Evolutionary conservation across 2,113 vertebrate species (phyloP), one percentile per base, ranked within the genome.

Genomic region (Catharus fuscescens): DNA sequence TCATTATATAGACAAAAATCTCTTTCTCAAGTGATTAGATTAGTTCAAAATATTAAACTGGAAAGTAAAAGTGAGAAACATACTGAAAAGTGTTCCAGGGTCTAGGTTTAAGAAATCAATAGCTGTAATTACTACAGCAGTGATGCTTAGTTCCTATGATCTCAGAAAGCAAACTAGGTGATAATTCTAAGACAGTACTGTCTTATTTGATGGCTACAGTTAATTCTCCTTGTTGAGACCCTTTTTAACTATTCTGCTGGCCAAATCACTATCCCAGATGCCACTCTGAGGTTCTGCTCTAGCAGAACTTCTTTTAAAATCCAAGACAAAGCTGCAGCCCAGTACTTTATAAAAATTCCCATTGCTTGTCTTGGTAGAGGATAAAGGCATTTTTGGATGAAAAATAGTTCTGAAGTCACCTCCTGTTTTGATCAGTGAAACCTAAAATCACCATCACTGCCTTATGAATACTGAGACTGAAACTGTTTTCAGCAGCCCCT

Each of bases 1-100:
- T 61, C 10, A 19, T 48, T 38, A 32, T 42, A 36, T 2, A 45
- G 6, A 53, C 0, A 0, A 60, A 52, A 10, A 25, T 65, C 34
- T 62, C 36, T 38, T 80, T 54, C 71, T 70, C 50, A 32, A 69
- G 28, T 25, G 76, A 57, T 25, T 50, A 69, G 80, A 89, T 8
- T 15, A 67, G 45, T 54, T 80, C 2, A 82, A 71, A 72, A 69
- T 32, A 54, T 38, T 12, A 59, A 91, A 69, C 2, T 0, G 8
- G 20, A 85, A 92, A 31, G 16, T 13, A 72, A 85, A 64, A 56
- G 28, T 8, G 2, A 78, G 47, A 83, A 70, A 36, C 16, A 56
- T 18, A 32, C 6, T 36, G 38, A 19, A 34, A 81, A 40, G 21
- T 36, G 7, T 78, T 80, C 57, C 6, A 18, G 28, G 26, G 13